phyloP scores from a whole-genome alignment of 2,113 vertebrate species.

The Machaerirhynchus nigripectus region DNA sequence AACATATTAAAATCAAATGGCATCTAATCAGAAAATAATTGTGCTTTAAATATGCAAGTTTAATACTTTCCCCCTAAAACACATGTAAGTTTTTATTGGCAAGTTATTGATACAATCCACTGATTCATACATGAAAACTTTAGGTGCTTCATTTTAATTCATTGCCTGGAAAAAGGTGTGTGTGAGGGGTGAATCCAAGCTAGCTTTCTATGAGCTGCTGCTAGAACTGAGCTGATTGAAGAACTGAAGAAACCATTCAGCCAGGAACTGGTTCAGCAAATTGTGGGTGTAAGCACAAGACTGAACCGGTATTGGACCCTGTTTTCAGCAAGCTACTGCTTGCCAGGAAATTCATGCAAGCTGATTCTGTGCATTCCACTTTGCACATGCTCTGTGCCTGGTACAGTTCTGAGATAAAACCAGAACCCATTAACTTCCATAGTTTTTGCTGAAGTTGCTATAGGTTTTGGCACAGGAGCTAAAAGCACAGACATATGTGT shows the following conservation, averaged over 20 bases:
- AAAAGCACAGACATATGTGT: accelerated
- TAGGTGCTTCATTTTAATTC: neutral
- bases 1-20: neutral
- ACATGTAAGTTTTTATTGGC: neutral
- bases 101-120: neutral
- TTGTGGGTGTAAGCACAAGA: neutral
- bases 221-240: neutral
- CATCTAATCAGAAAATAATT: neutral
- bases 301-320: neutral
- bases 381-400: neutral
- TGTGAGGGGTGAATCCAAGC: neutral
- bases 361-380: neutral
- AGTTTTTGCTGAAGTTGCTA: neutral
- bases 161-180: neutral
- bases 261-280: neutral
- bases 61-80: neutral
- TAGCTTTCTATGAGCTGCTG: neutral
- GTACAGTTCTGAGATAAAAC: neutral
- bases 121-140: neutral
- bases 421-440: neutral
- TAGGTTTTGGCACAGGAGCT: neutral
- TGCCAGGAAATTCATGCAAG: neutral
- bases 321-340: neutral
- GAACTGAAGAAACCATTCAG: neutral
- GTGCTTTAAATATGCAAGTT: neutral